Conservation (phyloP, 1,140 invertebrate genomes). For the Oreohelix idahoensis region DNA sequence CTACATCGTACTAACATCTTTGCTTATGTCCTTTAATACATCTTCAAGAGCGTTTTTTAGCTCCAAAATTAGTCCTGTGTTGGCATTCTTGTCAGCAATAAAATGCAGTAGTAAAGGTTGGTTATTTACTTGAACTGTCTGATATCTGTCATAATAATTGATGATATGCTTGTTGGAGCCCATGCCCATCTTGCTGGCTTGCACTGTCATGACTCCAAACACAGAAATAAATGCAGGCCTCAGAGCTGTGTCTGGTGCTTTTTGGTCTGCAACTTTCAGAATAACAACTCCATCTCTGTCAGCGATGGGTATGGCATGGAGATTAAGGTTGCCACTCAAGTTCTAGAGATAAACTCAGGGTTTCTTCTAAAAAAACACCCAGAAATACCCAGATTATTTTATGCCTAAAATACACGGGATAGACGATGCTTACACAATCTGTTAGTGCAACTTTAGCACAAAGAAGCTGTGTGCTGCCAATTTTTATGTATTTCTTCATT, state of each 20-base stretch:
- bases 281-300: conserved; percentile 92
- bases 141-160: conserved; percentile 89
- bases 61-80: conserved; percentile 76
- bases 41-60: conserved; percentile 41
- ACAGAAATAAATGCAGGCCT: conserved; percentile 88
- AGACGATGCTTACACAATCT: too few species aligned
- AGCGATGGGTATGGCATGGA: conserved; percentile 89
- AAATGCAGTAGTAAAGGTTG: conserved; percentile 87
- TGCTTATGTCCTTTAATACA: conserved; percentile 40
- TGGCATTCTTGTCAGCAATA: conserved; percentile 85
- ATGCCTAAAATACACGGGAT: too few species aligned
- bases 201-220: conserved; percentile 89
- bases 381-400: too few species aligned
- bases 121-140: conserved; percentile 91
- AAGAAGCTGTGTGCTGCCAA: too few species aligned
- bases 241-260: conserved; percentile 83
- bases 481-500: too few species aligned
- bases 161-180: conserved; percentile 89
- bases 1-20: conserved; percentile 37
- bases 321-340: too few species aligned
- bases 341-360: conserved; percentile 88
- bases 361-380: too few species aligned
- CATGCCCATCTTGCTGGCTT: conserved; percentile 90
- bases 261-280: conserved; percentile 82
- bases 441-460: too few species aligned